Evolutionary conservation across 2,797 vertebrate species (phyloP).

Genomic region (Halcyon badia): DNA sequence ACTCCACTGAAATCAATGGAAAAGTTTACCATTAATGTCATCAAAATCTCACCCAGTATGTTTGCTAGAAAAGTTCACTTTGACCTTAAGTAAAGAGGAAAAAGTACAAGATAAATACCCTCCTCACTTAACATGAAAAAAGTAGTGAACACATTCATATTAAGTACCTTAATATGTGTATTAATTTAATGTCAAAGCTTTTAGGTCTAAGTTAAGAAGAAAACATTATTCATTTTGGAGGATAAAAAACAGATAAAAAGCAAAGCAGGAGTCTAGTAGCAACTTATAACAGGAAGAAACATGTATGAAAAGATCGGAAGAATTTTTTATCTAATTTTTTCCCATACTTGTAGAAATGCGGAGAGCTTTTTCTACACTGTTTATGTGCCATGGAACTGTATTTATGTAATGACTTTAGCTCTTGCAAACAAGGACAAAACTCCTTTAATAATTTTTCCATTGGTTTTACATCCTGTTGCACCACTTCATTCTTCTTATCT

Average conservation of each 20-base stretch:
- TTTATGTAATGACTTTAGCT: conserved; percentile 64
- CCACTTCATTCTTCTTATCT: conserved; percentile 23
- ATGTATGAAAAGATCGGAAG: neutral
- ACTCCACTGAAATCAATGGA: neutral
- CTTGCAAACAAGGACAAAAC: conserved; percentile 53
- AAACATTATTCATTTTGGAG: neutral
- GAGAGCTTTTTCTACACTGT: conserved; percentile 69
- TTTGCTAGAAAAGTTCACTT: conserved; percentile 4
- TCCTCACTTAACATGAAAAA: neutral
- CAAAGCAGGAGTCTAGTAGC: neutral
- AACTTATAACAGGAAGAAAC: neutral
- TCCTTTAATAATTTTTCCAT: conserved; percentile 78
- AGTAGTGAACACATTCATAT: neutral
- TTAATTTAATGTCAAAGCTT: neutral
- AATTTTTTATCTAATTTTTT: conserved; percentile 44
- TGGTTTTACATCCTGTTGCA: neutral
- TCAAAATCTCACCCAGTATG: neutral
- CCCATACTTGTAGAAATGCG: too few species aligned
- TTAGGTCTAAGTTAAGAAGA: neutral
- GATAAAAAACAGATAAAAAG: neutral
- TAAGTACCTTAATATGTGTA: neutral
- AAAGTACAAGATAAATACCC: neutral
- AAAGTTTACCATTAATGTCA: neutral
- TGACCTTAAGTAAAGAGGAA: neutral
- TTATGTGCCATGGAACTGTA: conserved; percentile 70